These are phyloP conservation scores for Tadarida brasiliensis DNA, from an alignment of 2,797 vertebrate species.

Conservation along the genomic window DNA sequence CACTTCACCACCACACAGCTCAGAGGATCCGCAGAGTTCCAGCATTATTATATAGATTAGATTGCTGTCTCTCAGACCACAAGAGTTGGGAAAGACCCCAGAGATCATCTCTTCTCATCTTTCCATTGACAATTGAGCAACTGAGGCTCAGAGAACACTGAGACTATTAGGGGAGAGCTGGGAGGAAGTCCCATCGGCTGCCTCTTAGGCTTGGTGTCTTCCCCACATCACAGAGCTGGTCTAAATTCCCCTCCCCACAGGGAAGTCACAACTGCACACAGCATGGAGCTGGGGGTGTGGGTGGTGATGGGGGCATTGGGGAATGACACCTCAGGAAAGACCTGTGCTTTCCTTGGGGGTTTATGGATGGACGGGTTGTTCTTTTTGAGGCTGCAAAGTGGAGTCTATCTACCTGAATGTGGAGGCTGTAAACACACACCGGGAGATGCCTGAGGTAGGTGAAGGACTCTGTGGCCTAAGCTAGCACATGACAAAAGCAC, in stretches of 20 bases:
- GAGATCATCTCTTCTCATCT: conserved; percentile 28
- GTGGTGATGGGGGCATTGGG: not conserved
- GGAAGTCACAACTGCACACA: not conserved
- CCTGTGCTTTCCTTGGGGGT: not conserved
- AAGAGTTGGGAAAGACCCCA: not conserved
- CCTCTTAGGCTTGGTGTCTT: not conserved
- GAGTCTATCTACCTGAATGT: not conserved
- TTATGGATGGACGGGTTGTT: not conserved
- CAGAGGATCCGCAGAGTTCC: not conserved
- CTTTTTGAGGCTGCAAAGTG: not conserved
- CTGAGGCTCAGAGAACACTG: not conserved
- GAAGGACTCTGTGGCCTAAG: not conserved
- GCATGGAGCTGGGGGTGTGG: not conserved
- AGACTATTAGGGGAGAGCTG: not conserved
- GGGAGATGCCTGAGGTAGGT: conserved; percentile 89
- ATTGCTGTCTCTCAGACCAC: not conserved
- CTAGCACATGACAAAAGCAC: not conserved
- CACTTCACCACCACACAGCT: not conserved
- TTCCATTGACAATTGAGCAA: conserved; percentile 22
- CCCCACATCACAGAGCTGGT: conserved; percentile 22
- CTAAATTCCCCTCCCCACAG: not conserved
- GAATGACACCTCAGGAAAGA: not conserved
- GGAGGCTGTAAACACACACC: not conserved
- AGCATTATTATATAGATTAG: not conserved
- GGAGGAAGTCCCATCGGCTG: not conserved